A percentile compares a stretch with the other conserved stretches of the same genome.
phyloP scores from a whole-genome alignment of 2,888 invertebrate genomes.

The Terebella lapidaria region DNA sequence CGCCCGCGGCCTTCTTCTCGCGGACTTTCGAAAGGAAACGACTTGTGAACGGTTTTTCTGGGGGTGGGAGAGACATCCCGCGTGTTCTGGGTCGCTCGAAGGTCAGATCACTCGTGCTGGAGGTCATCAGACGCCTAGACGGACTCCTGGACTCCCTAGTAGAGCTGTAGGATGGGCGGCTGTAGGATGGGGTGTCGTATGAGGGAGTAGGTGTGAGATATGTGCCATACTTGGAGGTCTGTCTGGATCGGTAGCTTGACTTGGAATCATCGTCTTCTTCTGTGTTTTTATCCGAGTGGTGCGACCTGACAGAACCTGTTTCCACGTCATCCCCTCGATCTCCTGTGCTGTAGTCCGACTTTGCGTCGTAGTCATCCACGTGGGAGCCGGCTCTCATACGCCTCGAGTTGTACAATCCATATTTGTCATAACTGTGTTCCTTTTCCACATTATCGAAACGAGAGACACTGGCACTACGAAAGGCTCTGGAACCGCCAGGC shows the following conservation, averaged over 20 bases:
- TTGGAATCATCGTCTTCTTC: not conserved
- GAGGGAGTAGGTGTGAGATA: not conserved
- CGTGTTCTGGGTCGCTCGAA: slow-evolving; percentile 8
- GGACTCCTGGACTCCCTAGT: not conserved
- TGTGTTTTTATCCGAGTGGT: not conserved
- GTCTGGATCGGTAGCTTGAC: not conserved
- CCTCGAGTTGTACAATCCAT: not conserved
- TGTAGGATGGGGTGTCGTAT: not conserved
- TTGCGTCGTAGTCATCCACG: not conserved
- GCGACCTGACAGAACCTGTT: not conserved
- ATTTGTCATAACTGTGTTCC: not conserved
- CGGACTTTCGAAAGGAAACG: slow-evolving; percentile 19
- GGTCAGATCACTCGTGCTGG: slow-evolving; percentile 7
- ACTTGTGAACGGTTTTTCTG: slow-evolving; percentile 8
- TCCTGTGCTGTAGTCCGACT: not conserved
- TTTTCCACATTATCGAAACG: slow-evolving; percentile 1
- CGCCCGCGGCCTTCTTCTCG: slow-evolving; percentile 7
- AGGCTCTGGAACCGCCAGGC: not conserved
- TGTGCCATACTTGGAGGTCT: not conserved
- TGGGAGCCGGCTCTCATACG: not conserved
- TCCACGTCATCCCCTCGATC: not conserved
- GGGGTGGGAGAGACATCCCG: not conserved
- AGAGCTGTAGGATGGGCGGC: not conserved
- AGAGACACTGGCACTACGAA: not conserved
- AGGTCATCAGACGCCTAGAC: slow-evolving; percentile 1